A percentile compares a stretch with the other conserved stretches of the same genome.
Evolutionary conservation across 2,797 vertebrate species (phyloP).

Genomic region (Coilia nasus): DNA sequence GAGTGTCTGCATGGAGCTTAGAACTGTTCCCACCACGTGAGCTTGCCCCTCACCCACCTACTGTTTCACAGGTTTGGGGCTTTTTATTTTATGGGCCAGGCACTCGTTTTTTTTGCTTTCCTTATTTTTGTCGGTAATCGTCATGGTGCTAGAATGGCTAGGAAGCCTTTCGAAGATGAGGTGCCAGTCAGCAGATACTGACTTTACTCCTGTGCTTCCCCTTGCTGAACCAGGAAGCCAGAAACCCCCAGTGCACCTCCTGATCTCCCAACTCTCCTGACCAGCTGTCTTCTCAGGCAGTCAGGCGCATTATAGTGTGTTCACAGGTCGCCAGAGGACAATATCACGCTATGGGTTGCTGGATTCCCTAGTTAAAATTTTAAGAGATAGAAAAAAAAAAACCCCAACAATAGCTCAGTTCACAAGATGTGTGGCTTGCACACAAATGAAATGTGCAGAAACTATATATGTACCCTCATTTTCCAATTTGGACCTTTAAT

Average conservation of each 20-base stretch:
- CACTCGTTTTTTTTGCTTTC: background rate
- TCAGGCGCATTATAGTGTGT: background rate
- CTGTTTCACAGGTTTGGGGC: constrained; percentile 33
- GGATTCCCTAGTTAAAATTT: no score
- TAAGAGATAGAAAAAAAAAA: no score
- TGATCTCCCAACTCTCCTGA: background rate
- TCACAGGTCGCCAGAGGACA: constrained; percentile 1
- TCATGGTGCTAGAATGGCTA: no score
- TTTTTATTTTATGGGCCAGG: constrained; percentile 18
- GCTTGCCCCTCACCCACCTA: constrained; percentile 7
- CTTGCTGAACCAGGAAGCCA: background rate
- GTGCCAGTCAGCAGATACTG: constrained; percentile 1
- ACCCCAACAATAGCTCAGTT: background rate
- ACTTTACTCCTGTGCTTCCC: background rate
- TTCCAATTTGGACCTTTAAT: background rate
- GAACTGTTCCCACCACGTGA: constrained; percentile 32
- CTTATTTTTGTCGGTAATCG: background rate
- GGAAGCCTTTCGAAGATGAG: background rate
- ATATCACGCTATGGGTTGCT: no score
- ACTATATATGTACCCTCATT: background rate
- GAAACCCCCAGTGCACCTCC: background rate
- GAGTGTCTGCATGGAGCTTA: constrained; percentile 35
- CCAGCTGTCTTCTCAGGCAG: background rate
- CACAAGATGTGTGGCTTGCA: background rate
- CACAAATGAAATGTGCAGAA: background rate